Base-by-base conservation (phyloP, 37 sponge, comb jelly and placozoan genomes). In the Tethya wilhelma region DNA sequence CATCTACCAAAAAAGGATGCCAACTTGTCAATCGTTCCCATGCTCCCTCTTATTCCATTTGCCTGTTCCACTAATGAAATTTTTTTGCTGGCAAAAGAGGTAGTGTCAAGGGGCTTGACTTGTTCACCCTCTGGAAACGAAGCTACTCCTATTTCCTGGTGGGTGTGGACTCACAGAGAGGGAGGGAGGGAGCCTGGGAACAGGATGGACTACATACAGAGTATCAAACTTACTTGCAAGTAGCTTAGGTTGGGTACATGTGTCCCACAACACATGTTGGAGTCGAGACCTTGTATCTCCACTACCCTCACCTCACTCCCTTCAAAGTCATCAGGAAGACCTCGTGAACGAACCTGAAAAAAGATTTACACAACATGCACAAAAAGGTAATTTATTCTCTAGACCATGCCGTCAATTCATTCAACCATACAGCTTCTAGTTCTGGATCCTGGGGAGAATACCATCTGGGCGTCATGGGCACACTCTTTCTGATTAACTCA, bases 181-280 rank as follows among this genome's bases (percentile, higher is more conserved):
- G n/a, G n/a, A n/a, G n/a, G n/a, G n/a, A n/a, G n/a, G n/a, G n/a
- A n/a, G n/a, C n/a, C n/a, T n/a, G 26, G 64, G 64, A 25, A 62
- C 42, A 34, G 37, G 40, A 38, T 9, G 39, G 38, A 39, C n/a
- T 12, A 20, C 55, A 11, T 49, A 11, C 17, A 49, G 17, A 49
- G 55, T 11, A 11, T 49, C 17, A 20, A 2, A 26, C 38, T 41
- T 62, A 89, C 93, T 65, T 92, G 93, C 4, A 94, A 43, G 73
- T 96, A 86, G 45, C 84, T 81, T 11, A 96, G 83, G 67, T 90
- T 93, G 58, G 78, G 73, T 33, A 98, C 91, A 53, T 98, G 99
- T 14, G 99, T 98, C 0, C 99, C 99, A 89, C 99, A 98, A 70
- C 99, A 98, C 94, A 93, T 98, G 82, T 98, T 98, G 7, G 87